Base-by-base conservation (phyloP, 2,113 vertebrate species). In the Genyomyrus donnyi region DNA sequence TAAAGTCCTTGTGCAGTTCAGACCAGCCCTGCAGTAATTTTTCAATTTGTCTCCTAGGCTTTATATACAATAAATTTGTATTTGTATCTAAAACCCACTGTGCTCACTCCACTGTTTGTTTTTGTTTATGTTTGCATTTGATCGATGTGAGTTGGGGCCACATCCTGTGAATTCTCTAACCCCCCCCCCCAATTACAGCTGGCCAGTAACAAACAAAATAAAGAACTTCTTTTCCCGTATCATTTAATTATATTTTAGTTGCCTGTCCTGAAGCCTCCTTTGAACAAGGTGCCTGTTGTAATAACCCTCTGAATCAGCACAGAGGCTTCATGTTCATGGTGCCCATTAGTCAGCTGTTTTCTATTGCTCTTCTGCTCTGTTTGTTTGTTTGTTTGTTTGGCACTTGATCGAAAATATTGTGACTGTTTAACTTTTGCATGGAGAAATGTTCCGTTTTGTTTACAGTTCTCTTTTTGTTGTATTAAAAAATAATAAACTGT, bases 1-100 rank as follows among this genome's bases (percentile, higher is more conserved):
- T 93, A 93, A 94, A 94, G 93, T 95, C 92, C 92, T 91, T 92
- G 91, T 95, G 95, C 95, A 95, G 94, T 94, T 96, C 95, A 94
- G 94, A 96, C 94, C 91, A 24, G 91, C 92, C 93, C 90, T 62
- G 19, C 90, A 90, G 92, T 94, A 94, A 95, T 96, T 96, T 94
- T 95, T 96, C 94, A 96, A 94, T 94, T 92, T 92, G 95, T 95
- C 95, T 95, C 89, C 84, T 62, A 89, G 91, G 93, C 94, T 85
- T 46, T 85, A 70, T 70, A 70, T 70, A 70, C 62, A 70, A 31
- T 70, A 31, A 70, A 70, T 70, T 70, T 70, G 62, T 70, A 89
- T 90, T 90, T 58, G 84, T 86, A 92, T 92, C 90, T 88, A 15
- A 86, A 86, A 31, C 84, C 21, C 48, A 13, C 21, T 50, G 46